Evolutionary conservation across 2,113 vertebrate species (phyloP).

Genomic region (Bubo scandiacus): DNA sequence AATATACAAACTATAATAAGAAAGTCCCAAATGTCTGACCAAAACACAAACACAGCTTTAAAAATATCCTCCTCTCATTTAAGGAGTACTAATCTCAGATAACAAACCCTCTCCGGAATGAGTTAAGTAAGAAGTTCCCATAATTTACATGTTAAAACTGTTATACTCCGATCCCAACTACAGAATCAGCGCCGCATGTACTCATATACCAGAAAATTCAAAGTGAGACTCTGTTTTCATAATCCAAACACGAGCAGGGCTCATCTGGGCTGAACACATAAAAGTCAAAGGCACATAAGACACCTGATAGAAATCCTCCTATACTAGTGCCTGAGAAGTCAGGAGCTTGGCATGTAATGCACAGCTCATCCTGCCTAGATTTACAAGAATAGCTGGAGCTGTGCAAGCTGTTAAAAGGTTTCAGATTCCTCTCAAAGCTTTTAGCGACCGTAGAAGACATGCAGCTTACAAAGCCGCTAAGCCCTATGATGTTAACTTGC

Average conservation of each 20-base stretch:
- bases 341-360: accelerated
- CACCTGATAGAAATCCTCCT: too few species aligned
- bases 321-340: not conserved
- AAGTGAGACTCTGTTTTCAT: not conserved
- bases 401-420: not conserved
- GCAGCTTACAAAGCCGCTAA: not conserved
- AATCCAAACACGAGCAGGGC: accelerated
- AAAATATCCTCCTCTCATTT: not conserved
- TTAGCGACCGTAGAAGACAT: accelerated
- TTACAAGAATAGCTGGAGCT: not conserved
- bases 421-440: not conserved
- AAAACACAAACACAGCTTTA: not conserved
- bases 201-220: not conserved
- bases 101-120: not conserved
- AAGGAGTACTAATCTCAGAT: not conserved
- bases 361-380: not conserved
- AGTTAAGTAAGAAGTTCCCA: not conserved
- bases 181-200: not conserved
- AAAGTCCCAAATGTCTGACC: not conserved
- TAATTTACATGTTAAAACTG: not conserved
- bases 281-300: accelerated
- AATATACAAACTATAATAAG: not conserved
- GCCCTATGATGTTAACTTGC: not conserved
- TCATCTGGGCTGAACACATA: accelerated
- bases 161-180: not conserved